A percentile compares a stretch with the other conserved stretches of the same genome.
Conservation (phyloP, 2,888 invertebrate genomes). For the Yponomeuta sedellus region DNA sequence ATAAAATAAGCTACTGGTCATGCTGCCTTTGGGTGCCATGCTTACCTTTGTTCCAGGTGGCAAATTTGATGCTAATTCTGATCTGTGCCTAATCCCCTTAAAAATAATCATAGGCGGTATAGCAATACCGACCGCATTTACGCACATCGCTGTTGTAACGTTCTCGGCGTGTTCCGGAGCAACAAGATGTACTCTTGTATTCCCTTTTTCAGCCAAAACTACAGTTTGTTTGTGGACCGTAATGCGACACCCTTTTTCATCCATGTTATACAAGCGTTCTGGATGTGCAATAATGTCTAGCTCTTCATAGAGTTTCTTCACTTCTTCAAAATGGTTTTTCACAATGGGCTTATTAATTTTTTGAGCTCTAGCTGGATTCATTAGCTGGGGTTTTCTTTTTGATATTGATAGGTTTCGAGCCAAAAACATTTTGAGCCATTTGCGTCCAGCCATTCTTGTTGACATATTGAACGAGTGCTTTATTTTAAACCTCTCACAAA, state of each 20-base stretch:
- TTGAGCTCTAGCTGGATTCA: constrained; percentile 27
- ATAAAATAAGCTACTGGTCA: constrained; percentile 19
- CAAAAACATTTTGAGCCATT: too few relatives aligned
- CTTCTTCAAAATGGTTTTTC: constrained; percentile 22
- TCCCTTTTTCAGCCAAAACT: constrained; percentile 21
- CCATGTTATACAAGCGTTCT: constrained; percentile 25
- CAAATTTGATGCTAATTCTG: constrained; percentile 22
- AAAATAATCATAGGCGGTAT: too few relatives aligned
- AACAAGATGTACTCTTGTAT: constrained; percentile 20
- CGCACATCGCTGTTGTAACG: too few relatives aligned
- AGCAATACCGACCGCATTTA: too few relatives aligned
- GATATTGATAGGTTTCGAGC: too few relatives aligned
- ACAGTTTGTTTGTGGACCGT: constrained; percentile 25
- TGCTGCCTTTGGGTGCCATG: constrained; percentile 18
- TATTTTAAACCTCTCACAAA: too few relatives aligned
- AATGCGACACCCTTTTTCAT: constrained; percentile 25
- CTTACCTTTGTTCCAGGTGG: constrained; percentile 22
- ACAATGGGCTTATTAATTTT: constrained; percentile 26
- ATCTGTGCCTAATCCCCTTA: constrained; percentile 2
- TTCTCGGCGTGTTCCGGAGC: too few relatives aligned
- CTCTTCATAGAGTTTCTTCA: constrained; percentile 25
- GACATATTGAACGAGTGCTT: too few relatives aligned
- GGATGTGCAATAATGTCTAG: constrained; percentile 25
- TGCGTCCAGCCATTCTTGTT: too few relatives aligned
- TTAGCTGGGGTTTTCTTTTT: constrained; percentile 16